These are phyloP conservation scores for Nesoenas mayeri DNA, from an alignment of 2,113 vertebrate genomes.

Conservation along the genomic window DNA sequence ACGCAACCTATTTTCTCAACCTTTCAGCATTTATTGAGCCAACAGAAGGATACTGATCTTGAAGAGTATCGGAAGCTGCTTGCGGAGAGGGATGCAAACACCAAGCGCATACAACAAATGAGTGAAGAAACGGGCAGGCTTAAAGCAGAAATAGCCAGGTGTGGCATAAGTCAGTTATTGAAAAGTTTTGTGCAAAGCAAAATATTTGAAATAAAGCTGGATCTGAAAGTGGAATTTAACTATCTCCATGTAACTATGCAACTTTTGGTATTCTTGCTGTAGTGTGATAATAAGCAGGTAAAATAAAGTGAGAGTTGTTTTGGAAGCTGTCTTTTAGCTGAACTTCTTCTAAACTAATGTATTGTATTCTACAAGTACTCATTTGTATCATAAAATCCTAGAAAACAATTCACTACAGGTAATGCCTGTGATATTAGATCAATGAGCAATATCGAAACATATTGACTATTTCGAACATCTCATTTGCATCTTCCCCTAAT, in stretches of 20 bases:
- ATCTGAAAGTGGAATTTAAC: background rate
- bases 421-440: background rate
- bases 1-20: background rate
- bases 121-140: constrained; percentile 86
- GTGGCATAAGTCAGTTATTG: background rate
- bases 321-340: background rate
- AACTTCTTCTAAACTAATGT: background rate
- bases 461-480: background rate
- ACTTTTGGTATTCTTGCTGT: background rate
- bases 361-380: background rate
- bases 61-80: constrained; percentile 94
- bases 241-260: background rate
- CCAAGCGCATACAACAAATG: constrained; percentile 93
- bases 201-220: background rate
- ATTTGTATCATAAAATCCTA: background rate
- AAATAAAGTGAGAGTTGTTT: background rate
- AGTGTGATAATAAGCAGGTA: background rate
- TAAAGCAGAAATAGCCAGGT: constrained; percentile 90
- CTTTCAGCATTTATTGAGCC: constrained; percentile 89
- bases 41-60: constrained; percentile 93
- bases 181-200: background rate
- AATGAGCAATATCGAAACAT: background rate
- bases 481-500: background rate
- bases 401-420: background rate
- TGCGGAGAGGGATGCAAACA: constrained; percentile 89